Base-by-base conservation (phyloP, 2,797 vertebrate species). In the Lepidocolaptes lacrymiger region DNA sequence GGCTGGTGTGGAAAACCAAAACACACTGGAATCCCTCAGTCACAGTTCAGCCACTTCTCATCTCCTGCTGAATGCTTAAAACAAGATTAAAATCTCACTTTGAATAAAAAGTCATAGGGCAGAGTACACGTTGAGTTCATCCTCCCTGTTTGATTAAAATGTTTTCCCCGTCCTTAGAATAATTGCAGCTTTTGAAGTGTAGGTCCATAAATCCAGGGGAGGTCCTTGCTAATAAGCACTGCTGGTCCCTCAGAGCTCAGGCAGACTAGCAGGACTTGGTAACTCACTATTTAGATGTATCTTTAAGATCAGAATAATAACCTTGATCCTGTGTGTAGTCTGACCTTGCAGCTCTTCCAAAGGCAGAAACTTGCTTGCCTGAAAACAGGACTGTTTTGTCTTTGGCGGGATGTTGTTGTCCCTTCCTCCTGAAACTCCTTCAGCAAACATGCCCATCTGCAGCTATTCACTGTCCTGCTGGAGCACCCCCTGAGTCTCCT, bases 151-250 rank as follows among this genome's bases (percentile, higher is more conserved):
- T 85, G 61, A 59, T 75, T 74, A 64, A 93, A 80, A 52, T 58
- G 9, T 20, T 41, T 67, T 90, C 46, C 51, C 24, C 16, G 39
- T 92, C 37, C 49, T 62, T 89, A 84, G 77, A 83, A 51, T 85
- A 88, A 72, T 43, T 67, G 72, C 61, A 88, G 56, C 56, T 67
- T 95, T 95, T 95, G 88, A 94, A 97, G 89, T 78, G 30, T 61
- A 62, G 62, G 30, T 36, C 55, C 73, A 34, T 78, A 84, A 93
- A 90, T 90, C 58, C n/a, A 32, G 76, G 49, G 68, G 44, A 88
- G 14, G 24, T 77, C 82, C 58, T 85, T 85, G 64, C 75, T 91
- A 46, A 85, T 63, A 48, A 85, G 61, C 49, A 19, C 32, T 85
- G 48, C 49, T 85, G 52, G 39, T 88, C 37, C 43, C 68, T 49